Evolutionary conservation across 1,140 invertebrate genomes (phyloP), one percentile per base, ranked within the genome.

Genomic region (Hypsibius dujardini): DNA sequence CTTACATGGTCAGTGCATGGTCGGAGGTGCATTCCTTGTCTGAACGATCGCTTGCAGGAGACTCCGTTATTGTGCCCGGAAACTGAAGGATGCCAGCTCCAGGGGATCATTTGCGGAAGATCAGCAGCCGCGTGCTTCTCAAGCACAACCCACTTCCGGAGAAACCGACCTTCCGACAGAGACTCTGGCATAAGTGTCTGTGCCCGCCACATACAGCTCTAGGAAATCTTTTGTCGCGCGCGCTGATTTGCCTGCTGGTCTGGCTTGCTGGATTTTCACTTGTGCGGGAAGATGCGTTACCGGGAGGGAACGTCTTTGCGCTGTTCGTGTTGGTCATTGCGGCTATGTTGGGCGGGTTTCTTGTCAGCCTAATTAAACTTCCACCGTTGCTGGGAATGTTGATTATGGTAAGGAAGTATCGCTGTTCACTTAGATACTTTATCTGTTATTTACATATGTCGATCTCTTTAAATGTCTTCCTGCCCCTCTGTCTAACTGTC

Each of bases 371-470:
- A 46, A 84, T 88, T n/a, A 87, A 86, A 1, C 79, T 95, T 72
- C 92, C 92, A 2, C 85, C 90, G 0, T 81, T 95, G 0, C 87
- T 91, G 74, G 90, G 90, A 14, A 92, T 91, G 89, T 83, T 92
- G 12, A 76, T 90, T 72, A 86, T 87, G 42, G 28, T 28, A 28
- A 28, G 28, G 28, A 28, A 28, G 28, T 28, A 28, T 28, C 28
- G 28, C 28, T 28, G 28, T 28, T 28, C 28, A 28, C 28, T 28
- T 28, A 28, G 28, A 28, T 28, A 28, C 28, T 28, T 28, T 28
- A 28, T 28, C 28, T 28, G 28, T 28, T 28, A 28, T 28, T 28
- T 28, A 28, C 28, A 28, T 28, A 28, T 28, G 28, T 28, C 28
- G 28, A 28, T 28, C 28, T 28, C 28, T 28, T 28, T 28, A 28